A percentile compares a stretch with the other conserved stretches of the same genome.
Conservation (phyloP, 2,113 vertebrate species). For the Carollia perspicillata region DNA sequence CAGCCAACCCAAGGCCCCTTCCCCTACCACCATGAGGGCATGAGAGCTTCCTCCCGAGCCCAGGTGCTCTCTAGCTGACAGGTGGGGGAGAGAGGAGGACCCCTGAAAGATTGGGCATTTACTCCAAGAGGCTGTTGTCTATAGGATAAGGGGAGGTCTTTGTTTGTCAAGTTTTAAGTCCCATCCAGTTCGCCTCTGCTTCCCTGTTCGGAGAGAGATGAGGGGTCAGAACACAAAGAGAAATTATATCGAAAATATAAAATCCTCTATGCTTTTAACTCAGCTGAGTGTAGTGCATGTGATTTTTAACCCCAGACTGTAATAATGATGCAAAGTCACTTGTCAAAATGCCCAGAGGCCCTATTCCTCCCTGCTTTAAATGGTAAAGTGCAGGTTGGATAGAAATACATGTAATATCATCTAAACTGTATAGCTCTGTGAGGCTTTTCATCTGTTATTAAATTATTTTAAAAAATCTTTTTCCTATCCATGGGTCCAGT, state of each 20-base stretch:
- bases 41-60: background rate
- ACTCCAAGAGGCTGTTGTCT: background rate
- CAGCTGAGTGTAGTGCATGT: background rate
- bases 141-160: background rate
- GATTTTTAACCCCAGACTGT: background rate
- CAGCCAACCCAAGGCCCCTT: background rate
- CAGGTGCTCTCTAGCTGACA: background rate
- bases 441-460: background rate
- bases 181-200: background rate
- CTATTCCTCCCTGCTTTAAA: background rate
- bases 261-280: background rate
- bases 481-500: background rate
- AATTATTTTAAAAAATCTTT: background rate
- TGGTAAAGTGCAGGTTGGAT: background rate
- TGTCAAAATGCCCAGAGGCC: background rate
- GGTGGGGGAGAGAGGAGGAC: background rate
- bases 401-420: background rate
- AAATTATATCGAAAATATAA: background rate
- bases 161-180: background rate
- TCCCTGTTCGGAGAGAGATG: background rate
- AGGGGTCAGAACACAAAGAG: background rate
- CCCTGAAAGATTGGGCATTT: background rate
- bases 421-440: background rate
- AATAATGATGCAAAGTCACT: background rate
- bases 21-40: too few species aligned